Conservation (phyloP, 2,888 invertebrate species). For the Tubulanus polymorphus region DNA sequence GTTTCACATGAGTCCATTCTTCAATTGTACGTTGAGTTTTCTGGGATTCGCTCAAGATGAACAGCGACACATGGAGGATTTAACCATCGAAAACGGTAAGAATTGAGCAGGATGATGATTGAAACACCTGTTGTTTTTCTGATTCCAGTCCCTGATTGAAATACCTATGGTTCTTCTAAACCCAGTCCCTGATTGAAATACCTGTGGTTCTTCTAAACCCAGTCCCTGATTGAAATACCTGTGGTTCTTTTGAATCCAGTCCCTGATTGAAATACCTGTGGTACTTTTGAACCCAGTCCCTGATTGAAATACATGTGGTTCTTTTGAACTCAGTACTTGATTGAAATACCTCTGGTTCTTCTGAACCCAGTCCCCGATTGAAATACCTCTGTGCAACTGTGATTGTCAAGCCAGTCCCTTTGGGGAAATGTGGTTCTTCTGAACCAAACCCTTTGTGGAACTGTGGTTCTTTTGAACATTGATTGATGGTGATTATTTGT, state of each 20-base stretch:
- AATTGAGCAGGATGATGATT: too few relatives aligned
- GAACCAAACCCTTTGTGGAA: not conserved
- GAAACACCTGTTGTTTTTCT: not conserved
- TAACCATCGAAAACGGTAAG: conserved; percentile 74
- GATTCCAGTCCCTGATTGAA: not conserved
- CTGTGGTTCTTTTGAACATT: conserved; percentile 21
- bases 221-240: not conserved
- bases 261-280: not conserved
- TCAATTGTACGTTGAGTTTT: conserved; percentile 81
- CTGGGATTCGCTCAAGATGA: conserved; percentile 87
- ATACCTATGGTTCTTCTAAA: not conserved
- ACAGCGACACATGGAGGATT: conserved; percentile 85
- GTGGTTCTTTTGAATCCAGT: not conserved
- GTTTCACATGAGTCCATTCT: conserved; percentile 80
- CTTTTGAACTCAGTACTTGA: too few relatives aligned
- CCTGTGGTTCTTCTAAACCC: not conserved
- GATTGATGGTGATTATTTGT: conserved; percentile 19
- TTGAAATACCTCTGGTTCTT: too few relatives aligned
- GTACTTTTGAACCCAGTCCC: too few relatives aligned
- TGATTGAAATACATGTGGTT: too few relatives aligned
- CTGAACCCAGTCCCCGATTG: too few relatives aligned
- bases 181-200: not conserved
- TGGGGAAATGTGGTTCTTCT: too few relatives aligned
- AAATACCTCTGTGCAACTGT: too few relatives aligned
- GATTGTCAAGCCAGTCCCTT: too few relatives aligned